Percentiles rank a stretch among this genome's conserved stretches.
Conservation (phyloP, 2,797 vertebrate genomes). For the Dicrostonyx torquatus region DNA sequence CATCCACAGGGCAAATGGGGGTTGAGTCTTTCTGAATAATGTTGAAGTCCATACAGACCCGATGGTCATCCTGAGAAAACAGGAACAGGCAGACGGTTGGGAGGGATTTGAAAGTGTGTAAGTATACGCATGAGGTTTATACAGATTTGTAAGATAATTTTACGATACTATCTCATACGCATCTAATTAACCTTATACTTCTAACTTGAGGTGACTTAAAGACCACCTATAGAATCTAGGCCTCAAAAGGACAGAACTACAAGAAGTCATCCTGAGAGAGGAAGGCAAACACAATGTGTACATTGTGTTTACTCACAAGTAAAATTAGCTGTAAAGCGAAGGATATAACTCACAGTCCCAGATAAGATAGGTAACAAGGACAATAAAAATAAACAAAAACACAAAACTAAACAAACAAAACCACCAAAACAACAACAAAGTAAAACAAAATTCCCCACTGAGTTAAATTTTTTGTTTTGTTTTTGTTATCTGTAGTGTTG, state of each 20-base stretch:
- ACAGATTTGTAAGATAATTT: not conserved
- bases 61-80: conserved; percentile 92
- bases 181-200: not conserved
- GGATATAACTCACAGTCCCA: too few species aligned
- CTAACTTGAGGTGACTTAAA: conserved; percentile 9
- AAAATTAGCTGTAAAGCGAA: too few species aligned
- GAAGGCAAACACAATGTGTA: too few species aligned
- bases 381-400: not conserved
- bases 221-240: not conserved
- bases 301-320: too few species aligned
- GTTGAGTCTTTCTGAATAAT: conserved; percentile 95
- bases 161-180: not conserved
- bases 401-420: not conserved
- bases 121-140: not conserved
- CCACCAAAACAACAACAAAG: not conserved
- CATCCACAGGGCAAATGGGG: conserved; percentile 96
- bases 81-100: rapidly evolving
- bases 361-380: too few species aligned
- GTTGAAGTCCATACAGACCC: conserved; percentile 95
- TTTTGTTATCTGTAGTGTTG: too few species aligned
- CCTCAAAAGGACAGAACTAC: too few species aligned
- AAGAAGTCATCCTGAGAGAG: too few species aligned
- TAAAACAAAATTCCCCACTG: not conserved
- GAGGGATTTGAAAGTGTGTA: not conserved
- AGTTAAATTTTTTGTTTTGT: not conserved